These are phyloP conservation scores for Stylophora pistillata DNA, from an alignment of 64 coral and sea anemone species.

Conservation along the genomic window DNA sequence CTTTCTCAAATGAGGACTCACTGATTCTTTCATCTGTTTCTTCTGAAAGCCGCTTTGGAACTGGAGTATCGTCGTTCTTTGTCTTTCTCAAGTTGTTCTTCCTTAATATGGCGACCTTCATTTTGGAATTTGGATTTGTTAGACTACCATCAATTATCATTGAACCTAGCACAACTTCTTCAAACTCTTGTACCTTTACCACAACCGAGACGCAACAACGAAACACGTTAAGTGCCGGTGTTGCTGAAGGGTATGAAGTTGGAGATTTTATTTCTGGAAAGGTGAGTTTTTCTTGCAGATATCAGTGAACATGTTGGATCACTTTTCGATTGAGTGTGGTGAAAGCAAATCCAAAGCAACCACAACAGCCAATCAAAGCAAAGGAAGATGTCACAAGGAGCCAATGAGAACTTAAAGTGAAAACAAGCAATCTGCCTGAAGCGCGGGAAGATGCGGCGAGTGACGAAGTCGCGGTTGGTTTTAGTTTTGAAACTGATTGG, in stretches of 20 bases:
- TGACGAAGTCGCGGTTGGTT: background rate
- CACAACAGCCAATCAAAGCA: too few species aligned
- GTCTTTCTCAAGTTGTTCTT: constrained; percentile 76
- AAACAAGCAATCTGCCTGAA: too few species aligned
- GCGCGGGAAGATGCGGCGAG: too few species aligned
- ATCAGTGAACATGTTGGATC: too few species aligned
- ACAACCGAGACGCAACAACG: constrained; percentile 12
- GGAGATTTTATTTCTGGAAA: constrained; percentile 80
- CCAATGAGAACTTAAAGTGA: background rate
- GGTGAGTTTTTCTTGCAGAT: constrained; percentile 23
- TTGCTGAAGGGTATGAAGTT: background rate
- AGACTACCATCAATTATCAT: constrained; percentile 64
- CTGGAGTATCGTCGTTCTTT: constrained; percentile 75
- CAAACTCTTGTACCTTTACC: constrained; percentile 31
- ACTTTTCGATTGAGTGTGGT: too few species aligned
- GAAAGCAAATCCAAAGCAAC: too few species aligned
- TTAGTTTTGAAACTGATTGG: background rate
- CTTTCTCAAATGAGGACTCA: too few species aligned
- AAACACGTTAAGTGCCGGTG: background rate
- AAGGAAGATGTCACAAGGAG: too few species aligned
- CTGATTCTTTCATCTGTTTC: background rate
- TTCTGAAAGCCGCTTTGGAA: constrained; percentile 75
- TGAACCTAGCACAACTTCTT: background rate
- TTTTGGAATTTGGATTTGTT: constrained; percentile 70
- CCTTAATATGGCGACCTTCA: constrained; percentile 64